Percentiles rank a stretch among this genome's conserved stretches.
phyloP scores from a whole-genome alignment of 1,140 invertebrate genomes.

The Neoseiulus cucumeris region DNA sequence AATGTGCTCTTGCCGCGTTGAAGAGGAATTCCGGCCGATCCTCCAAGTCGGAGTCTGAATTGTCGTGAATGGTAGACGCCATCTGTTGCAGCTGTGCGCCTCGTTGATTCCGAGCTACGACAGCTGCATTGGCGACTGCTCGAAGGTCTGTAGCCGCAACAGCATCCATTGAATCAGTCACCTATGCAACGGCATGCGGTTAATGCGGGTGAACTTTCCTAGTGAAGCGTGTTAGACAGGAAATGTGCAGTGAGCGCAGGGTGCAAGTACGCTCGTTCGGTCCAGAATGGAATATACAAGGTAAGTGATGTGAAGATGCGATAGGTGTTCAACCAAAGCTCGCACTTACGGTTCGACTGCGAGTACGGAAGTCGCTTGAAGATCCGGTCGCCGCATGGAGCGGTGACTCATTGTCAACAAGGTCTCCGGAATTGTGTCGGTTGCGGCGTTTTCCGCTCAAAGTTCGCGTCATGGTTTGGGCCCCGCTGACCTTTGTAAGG shows the following conservation, averaged over 20 bases:
- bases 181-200: not conserved
- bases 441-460: conserved; percentile 7
- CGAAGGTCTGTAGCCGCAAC: conserved; percentile 4
- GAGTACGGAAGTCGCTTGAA: not conserved
- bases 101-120: conserved; percentile 1
- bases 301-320: too few species aligned
- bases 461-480: conserved; percentile 13
- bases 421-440: not conserved
- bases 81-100: conserved; percentile 8
- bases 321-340: not conserved
- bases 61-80: not conserved
- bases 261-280: too few species aligned
- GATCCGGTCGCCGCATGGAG: conserved; percentile 4
- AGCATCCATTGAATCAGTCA: conserved; percentile 8
- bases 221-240: too few species aligned
- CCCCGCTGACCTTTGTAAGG: not conserved
- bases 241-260: too few species aligned
- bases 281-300: too few species aligned
- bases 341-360: conserved; percentile 6
- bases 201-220: too few species aligned
- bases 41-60: not conserved
- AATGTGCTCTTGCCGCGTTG: conserved; percentile 1
- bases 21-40: conserved; percentile 1
- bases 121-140: conserved; percentile 6
- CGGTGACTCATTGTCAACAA: not conserved